A percentile compares a stretch with the other conserved stretches of the same genome.
Evolutionary conservation across 2,113 vertebrate species (phyloP).

Genomic region (Anguilla japonica): DNA sequence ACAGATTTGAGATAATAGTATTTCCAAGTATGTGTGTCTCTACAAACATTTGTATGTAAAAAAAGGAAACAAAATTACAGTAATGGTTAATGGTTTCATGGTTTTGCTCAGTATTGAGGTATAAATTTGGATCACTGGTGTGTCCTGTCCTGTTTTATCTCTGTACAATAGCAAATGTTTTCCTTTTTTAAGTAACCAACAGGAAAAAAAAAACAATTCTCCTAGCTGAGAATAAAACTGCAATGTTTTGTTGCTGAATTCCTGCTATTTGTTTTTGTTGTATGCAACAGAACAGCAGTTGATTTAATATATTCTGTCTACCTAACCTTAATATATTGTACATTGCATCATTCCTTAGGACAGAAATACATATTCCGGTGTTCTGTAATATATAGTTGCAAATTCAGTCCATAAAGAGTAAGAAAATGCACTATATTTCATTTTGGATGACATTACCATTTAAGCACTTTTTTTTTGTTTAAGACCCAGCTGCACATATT

Average conservation of each 20-base stretch:
- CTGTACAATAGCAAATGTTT: slow-evolving; percentile 69
- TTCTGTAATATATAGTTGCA: slow-evolving; percentile 27
- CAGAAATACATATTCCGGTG: slow-evolving; percentile 56
- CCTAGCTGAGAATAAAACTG: slow-evolving; percentile 53
- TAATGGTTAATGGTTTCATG: slow-evolving; percentile 73
- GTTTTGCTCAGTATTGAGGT: slow-evolving; percentile 76
- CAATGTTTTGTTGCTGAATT: slow-evolving; percentile 72
- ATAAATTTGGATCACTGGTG: slow-evolving; percentile 71
- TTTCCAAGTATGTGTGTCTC: slow-evolving; percentile 58
- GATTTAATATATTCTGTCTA: slow-evolving; percentile 38
- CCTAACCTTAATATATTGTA: slow-evolving; percentile 51
- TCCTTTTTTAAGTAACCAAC: slow-evolving; percentile 64
- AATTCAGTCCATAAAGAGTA: slow-evolving; percentile 13
- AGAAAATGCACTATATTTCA: slow-evolving; percentile 17
- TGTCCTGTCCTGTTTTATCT: slow-evolving; percentile 73
- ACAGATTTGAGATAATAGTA: slow-evolving; percentile 65
- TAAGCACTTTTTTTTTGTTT: slow-evolving; percentile 14
- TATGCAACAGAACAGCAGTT: slow-evolving; percentile 68
- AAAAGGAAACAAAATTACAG: slow-evolving; percentile 65
- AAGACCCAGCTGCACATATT: background rate
- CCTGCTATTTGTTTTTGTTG: slow-evolving; percentile 72
- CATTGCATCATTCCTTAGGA: slow-evolving; percentile 62
- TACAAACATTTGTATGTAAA: slow-evolving; percentile 66
- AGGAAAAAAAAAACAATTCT: slow-evolving; percentile 54
- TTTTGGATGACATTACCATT: slow-evolving; percentile 5